phyloP scores from a whole-genome alignment of 53 echinoderm and acorn worm genomes.

The Crossaster papposus region DNA sequence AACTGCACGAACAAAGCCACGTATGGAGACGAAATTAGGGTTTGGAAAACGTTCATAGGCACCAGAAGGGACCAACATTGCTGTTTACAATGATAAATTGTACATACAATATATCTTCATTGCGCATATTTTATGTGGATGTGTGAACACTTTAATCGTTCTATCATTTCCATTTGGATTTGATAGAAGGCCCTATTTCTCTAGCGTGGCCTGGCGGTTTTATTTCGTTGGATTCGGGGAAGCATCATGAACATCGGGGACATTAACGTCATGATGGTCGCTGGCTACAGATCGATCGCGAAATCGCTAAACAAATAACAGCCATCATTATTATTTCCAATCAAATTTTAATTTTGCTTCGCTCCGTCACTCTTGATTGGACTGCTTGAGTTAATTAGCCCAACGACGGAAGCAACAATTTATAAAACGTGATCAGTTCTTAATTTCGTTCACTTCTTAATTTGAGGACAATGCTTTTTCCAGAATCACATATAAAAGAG shows the following conservation, averaged over 20 bases:
- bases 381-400: not conserved
- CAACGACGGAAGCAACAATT: not conserved
- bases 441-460: not conserved
- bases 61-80: too few species aligned
- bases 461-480: not conserved
- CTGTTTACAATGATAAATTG: too few species aligned
- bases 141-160: too few species aligned
- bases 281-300: not conserved
- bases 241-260: not conserved
- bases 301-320: not conserved
- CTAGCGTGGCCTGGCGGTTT: too few species aligned
- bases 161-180: too few species aligned
- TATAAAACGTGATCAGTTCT: too few species aligned
- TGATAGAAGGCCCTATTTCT: too few species aligned
- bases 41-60: too few species aligned
- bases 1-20: too few species aligned
- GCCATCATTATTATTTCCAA: not conserved
- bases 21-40: too few species aligned
- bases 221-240: not conserved
- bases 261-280: not conserved
- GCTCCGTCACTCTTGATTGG: not conserved
- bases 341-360: constrained; percentile 22
- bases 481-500: not conserved
- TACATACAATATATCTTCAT: too few species aligned
- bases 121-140: too few species aligned